Evolutionary conservation across 2,797 vertebrate species (phyloP).

Genomic region (Astyanax mexicanus): DNA sequence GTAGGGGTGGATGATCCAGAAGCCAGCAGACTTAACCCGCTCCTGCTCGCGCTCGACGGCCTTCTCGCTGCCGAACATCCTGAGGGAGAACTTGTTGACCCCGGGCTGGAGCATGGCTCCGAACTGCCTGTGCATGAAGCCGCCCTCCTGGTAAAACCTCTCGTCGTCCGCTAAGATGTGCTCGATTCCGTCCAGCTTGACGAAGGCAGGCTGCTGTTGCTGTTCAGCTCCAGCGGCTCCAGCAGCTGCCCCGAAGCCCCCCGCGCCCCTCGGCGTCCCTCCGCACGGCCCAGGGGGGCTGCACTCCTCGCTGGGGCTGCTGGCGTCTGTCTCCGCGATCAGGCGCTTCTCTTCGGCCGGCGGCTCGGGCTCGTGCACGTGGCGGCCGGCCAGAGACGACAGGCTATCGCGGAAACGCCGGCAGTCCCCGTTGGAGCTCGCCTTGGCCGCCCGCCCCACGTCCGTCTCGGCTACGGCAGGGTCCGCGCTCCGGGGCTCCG

Average conservation of each 20-base stretch:
- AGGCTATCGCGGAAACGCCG: slow-evolving; percentile 94
- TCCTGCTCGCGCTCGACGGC: slow-evolving; percentile 97
- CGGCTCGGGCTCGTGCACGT: slow-evolving; percentile 87
- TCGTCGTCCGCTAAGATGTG: slow-evolving; percentile 93
- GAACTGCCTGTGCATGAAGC: slow-evolving; percentile 97
- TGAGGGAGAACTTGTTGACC: slow-evolving; percentile 99
- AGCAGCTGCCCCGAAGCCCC: slow-evolving; percentile 64
- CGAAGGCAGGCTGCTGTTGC: slow-evolving; percentile 82
- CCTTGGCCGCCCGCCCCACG: slow-evolving; percentile 84
- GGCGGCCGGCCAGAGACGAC: slow-evolving; percentile 91
- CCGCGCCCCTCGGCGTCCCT: slow-evolving; percentile 72
- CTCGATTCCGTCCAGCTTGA: slow-evolving; percentile 92
- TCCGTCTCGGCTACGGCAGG: slow-evolving; percentile 88
- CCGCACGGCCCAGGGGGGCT: slow-evolving; percentile 81
- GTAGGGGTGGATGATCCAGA: slow-evolving; percentile 99
- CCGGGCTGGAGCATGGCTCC: slow-evolving; percentile 97
- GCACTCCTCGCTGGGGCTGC: slow-evolving; percentile 84
- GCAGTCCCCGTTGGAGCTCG: slow-evolving; percentile 95
- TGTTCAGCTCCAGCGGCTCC: slow-evolving; percentile 65
- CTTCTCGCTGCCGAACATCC: slow-evolving; percentile 99
- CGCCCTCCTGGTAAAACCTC: slow-evolving; percentile 89
- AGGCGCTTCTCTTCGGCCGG: slow-evolving; percentile 87
- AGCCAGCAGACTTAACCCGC: slow-evolving; percentile 96
- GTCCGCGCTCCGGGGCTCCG: slow-evolving; percentile 76
- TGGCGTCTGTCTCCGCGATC: slow-evolving; percentile 86